These are phyloP conservation scores for Cynopterus sphinx DNA, from an alignment of 2,797 vertebrate species.

Conservation along the genomic window DNA sequence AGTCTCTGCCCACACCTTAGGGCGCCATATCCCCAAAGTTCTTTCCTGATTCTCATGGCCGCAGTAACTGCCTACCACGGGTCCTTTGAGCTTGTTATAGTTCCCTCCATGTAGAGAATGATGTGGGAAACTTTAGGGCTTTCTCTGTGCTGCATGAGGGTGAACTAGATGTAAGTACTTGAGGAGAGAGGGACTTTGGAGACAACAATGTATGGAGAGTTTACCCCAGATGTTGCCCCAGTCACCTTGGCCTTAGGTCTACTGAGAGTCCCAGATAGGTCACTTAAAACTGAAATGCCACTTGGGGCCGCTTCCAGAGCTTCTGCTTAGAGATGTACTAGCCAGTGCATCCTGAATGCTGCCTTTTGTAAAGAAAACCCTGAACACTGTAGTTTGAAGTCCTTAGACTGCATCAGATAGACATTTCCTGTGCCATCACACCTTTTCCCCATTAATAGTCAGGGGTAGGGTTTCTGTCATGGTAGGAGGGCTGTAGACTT, in stretches of 20 bases:
- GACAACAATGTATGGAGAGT: not conserved
- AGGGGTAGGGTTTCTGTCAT: not conserved
- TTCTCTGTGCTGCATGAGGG: not conserved
- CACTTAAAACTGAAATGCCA: not conserved
- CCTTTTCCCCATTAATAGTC: not conserved
- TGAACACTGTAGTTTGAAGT: constrained; percentile 3
- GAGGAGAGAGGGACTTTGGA: not conserved
- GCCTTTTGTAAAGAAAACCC: constrained; percentile 24
- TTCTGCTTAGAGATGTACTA: not conserved
- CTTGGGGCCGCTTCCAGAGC: not conserved
- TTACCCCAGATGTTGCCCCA: not conserved
- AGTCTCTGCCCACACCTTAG: not conserved
- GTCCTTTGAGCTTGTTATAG: not conserved
- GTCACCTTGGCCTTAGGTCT: not conserved
- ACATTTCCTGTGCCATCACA: not conserved
- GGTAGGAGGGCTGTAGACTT: not conserved
- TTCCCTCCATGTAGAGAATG: not conserved
- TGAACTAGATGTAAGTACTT: not conserved
- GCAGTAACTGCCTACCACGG: not conserved
- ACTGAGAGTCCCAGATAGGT: not conserved
- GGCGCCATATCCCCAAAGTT: not conserved
- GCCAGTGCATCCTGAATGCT: not conserved
- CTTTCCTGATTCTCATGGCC: not conserved
- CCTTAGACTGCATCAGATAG: not conserved
- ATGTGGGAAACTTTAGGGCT: not conserved